phyloP scores from a whole-genome alignment of 2,797 vertebrate genomes.

The Petrocephalus schoutedeni region DNA sequence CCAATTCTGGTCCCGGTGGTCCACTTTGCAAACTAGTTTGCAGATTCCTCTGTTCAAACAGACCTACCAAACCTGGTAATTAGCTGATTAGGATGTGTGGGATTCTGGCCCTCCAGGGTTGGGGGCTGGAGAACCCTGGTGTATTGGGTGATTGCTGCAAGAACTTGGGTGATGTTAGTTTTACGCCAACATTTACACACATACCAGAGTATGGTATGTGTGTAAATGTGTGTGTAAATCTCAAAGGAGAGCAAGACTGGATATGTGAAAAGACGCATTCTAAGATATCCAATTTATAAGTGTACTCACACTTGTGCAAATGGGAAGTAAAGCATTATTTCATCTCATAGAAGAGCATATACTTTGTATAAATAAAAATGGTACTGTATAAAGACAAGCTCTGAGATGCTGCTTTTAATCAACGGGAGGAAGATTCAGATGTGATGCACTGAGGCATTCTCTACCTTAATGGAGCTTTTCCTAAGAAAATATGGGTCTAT shows the following conservation, averaged over 20 bases:
- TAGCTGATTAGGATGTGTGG: background rate
- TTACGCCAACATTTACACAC: too few species aligned
- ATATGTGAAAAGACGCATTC: background rate
- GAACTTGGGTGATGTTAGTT: background rate
- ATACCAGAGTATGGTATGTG: background rate
- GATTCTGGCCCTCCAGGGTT: background rate
- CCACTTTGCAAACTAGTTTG: background rate
- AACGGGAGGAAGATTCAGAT: background rate
- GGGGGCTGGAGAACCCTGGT: background rate
- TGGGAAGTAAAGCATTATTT: background rate
- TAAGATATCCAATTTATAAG: background rate
- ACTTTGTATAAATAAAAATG: background rate
- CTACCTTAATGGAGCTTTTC: background rate
- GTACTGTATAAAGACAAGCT: background rate
- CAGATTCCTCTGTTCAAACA: background rate
- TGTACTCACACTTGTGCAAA: background rate
- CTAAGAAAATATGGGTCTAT: background rate
- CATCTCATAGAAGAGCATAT: background rate
- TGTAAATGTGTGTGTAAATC: background rate
- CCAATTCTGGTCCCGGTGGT: background rate
- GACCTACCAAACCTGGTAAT: background rate
- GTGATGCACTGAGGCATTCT: background rate
- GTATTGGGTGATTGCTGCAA: background rate
- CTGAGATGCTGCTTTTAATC: background rate
- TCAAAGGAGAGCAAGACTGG: background rate